Conservation (phyloP, 53 echinoderm and acorn worm species). For the Paracentrotus lividus region DNA sequence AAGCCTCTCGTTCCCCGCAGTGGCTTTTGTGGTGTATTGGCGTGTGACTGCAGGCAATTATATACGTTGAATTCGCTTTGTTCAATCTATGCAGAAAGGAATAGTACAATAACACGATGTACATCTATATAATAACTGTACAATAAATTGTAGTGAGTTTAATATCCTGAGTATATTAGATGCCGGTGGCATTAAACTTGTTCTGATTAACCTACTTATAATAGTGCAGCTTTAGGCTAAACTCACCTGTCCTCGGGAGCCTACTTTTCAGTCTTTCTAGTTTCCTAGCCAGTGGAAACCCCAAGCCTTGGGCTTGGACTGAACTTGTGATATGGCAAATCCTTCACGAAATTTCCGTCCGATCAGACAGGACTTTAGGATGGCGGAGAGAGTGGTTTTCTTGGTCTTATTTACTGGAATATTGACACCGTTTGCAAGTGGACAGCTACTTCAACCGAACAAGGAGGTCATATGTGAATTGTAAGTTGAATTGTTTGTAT, state of each 20-base stretch:
- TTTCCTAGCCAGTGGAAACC: neutral
- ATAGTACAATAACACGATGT: neutral
- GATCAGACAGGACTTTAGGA: neutral
- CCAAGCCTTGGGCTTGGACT: slow-evolving; percentile 49
- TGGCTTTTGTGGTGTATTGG: slow-evolving; percentile 59
- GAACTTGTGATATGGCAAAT: slow-evolving; percentile 40
- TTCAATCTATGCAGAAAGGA: neutral
- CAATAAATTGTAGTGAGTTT: neutral
- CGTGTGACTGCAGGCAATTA: slow-evolving; percentile 43
- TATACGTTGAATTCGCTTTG: slow-evolving; percentile 29
- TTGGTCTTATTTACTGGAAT: slow-evolving; percentile 35
- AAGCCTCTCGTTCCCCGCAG: neutral
- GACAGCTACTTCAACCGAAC: slow-evolving; percentile 8
- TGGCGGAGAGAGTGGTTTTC: slow-evolving; percentile 3
- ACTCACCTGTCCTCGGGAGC: neutral
- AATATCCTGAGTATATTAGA: neutral
- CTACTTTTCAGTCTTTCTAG: neutral
- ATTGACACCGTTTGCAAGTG: neutral
- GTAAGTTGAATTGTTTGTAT: slow-evolving; percentile 36
- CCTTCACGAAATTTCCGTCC: neutral
- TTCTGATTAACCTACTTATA: neutral
- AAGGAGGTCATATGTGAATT: neutral
- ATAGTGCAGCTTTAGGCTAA: neutral
- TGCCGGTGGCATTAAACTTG: neutral
- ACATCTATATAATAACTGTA: neutral